Evolutionary conservation across 2,797 vertebrate genomes (phyloP).

Genomic region (Hyperoplus lanceolatus): DNA sequence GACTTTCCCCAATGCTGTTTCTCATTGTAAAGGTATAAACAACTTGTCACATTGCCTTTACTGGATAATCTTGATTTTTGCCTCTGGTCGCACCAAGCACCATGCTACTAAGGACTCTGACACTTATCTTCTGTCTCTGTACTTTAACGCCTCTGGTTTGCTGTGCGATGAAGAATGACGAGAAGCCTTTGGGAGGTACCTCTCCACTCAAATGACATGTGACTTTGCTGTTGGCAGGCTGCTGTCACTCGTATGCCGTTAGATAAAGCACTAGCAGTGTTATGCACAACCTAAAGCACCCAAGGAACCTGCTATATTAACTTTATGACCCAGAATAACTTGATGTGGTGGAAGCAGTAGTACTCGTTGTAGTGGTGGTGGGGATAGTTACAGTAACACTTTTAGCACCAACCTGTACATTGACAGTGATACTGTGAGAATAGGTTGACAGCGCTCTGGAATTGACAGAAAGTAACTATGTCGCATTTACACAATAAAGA

Average conservation of each 20-base stretch:
- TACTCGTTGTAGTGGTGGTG: background rate
- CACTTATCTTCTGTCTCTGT: conserved; percentile 37
- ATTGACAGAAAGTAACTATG: background rate
- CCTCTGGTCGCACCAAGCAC: conserved; percentile 28
- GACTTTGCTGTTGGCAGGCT: conserved; percentile 35
- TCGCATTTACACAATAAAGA: conserved; percentile 2
- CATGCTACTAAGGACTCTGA: conserved; percentile 20
- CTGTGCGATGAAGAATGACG: conserved; percentile 49
- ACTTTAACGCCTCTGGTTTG: conserved; percentile 27
- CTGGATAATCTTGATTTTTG: conserved; percentile 43
- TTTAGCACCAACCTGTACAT: background rate
- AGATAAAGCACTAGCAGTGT: conserved; percentile 26
- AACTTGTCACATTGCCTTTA: conserved; percentile 50
- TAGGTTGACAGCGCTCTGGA: background rate
- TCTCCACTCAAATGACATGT: conserved; percentile 44
- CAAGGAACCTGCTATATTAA: conserved; percentile 12
- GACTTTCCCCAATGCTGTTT: background rate
- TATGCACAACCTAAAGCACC: conserved; percentile 20
- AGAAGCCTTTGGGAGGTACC: conserved; percentile 48
- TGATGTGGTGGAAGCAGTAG: background rate
- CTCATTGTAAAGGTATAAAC: conserved; percentile 24
- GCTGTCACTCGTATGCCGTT: conserved; percentile 42
- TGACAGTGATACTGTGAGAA: background rate
- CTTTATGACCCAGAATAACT: background rate
- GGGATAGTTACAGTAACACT: no score